A percentile compares a stretch with the other conserved stretches of the same genome.
Evolutionary conservation across 2,113 vertebrate species (phyloP).

Genomic region (Leucopsar rothschildi): DNA sequence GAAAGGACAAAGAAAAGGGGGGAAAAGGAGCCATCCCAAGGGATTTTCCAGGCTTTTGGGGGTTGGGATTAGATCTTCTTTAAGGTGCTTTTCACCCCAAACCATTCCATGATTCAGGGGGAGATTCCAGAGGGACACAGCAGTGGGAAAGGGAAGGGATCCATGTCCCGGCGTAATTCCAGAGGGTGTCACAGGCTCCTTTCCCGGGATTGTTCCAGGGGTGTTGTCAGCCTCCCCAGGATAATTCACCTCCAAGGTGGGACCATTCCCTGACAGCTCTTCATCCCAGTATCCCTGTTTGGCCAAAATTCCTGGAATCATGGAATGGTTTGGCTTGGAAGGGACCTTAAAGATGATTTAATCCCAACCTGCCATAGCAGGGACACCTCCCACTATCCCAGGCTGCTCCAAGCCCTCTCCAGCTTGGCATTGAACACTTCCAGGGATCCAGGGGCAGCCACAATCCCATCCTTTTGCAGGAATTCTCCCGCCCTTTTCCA

Average conservation of each 20-base stretch:
- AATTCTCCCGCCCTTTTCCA: background rate
- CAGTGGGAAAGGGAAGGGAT: background rate
- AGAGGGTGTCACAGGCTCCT: background rate
- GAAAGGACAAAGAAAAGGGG: background rate
- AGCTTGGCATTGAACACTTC: background rate
- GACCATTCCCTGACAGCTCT: background rate
- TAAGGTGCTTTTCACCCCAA: background rate
- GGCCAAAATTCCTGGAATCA: background rate
- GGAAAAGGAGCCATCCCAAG: background rate
- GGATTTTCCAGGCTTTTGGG: background rate
- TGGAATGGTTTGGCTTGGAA: background rate
- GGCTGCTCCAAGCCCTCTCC: background rate
- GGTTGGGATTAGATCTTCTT: accelerated
- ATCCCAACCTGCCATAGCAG: background rate
- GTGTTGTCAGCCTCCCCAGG: background rate
- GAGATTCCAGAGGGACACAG: background rate
- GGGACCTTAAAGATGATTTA: background rate
- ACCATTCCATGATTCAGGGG: accelerated
- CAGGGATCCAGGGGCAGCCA: background rate
- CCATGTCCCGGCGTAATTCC: background rate
- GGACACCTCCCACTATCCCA: background rate
- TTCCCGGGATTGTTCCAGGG: background rate
- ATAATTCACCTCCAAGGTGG: background rate
- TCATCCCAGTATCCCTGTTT: accelerated
- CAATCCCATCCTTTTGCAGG: background rate